Percentiles rank a stretch among this genome's conserved stretches.
phyloP scores from a whole-genome alignment of 1,140 invertebrate genomes.

The Drosophila pseudoobscura region DNA sequence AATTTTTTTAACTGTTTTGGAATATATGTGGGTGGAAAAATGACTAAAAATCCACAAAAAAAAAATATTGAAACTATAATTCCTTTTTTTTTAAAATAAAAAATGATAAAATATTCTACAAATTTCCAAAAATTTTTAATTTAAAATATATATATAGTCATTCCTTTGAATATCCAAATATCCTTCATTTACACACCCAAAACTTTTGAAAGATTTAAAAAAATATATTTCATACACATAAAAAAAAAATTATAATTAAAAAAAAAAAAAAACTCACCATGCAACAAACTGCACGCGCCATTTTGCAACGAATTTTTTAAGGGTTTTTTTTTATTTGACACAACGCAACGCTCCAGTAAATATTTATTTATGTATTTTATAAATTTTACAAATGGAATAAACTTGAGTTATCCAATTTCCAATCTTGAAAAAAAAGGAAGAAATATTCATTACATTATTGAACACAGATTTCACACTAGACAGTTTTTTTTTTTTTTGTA shows the following conservation, averaged over 20 bases:
- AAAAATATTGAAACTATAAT: too few relatives aligned
- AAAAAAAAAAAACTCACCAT: conserved; percentile 66
- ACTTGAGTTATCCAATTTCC: conserved; percentile 70
- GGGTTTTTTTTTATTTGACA: conserved; percentile 52
- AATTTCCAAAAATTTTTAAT: background rate
- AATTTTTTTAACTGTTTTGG: too few relatives aligned
- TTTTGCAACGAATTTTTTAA: conserved; percentile 68
- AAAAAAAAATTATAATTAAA: background rate
- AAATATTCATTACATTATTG: conserved; percentile 28
- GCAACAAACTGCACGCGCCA: conserved; percentile 82
- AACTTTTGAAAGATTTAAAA: background rate
- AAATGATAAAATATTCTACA: background rate
- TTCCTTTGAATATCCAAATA: too few relatives aligned
- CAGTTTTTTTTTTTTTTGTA: conserved; percentile 19
- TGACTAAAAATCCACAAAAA: too few relatives aligned
- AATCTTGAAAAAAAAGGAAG: conserved; percentile 73
- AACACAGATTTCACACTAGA: conserved; percentile 43
- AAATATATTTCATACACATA: background rate
- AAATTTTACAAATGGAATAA: conserved; percentile 60
- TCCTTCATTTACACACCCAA: too few relatives aligned
- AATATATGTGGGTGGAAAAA: too few relatives aligned
- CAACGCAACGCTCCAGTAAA: conserved; percentile 70
- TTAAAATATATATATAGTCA: background rate
- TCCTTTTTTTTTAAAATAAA: background rate
- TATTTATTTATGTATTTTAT: conserved; percentile 50